Evolutionary conservation across 2,797 vertebrate species (phyloP).

Genomic region (Hoplostethus atlanticus): DNA sequence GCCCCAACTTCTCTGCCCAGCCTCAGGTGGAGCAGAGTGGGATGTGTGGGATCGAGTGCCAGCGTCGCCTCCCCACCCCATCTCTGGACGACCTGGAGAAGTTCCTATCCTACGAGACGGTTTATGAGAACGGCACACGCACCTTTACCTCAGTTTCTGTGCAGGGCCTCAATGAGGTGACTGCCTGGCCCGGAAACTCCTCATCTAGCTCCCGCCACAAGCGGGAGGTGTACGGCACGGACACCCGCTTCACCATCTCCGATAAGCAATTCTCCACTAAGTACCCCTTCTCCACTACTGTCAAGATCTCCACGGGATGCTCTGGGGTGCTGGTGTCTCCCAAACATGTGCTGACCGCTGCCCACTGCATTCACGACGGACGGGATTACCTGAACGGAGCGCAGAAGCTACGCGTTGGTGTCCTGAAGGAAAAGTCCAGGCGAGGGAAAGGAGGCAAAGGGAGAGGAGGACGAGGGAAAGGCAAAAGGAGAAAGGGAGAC

Average conservation of each 20-base stretch:
- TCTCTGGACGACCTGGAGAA: conserved; percentile 89
- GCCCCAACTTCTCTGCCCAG: conserved; percentile 89
- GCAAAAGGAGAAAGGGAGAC: conserved; percentile 74
- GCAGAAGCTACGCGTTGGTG: conserved; percentile 91
- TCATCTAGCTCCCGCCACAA: conserved; percentile 80
- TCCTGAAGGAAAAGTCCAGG: conserved; percentile 90
- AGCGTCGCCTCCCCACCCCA: conserved; percentile 85
- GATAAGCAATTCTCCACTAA: conserved; percentile 92
- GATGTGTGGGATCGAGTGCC: conserved; percentile 95
- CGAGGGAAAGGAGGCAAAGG: conserved; percentile 76
- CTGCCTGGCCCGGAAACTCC: conserved; percentile 50
- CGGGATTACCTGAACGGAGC: conserved; percentile 91
- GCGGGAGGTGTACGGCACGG: conserved; percentile 93
- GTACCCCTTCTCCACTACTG: conserved; percentile 94
- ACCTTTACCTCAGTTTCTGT: conserved; percentile 88
- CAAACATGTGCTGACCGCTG: conserved; percentile 94
- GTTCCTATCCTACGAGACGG: conserved; percentile 93
- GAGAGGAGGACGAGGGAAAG: conserved; percentile 78
- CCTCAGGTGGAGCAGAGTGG: conserved; percentile 80
- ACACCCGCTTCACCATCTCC: conserved; percentile 95
- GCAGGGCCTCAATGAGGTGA: conserved; percentile 68
- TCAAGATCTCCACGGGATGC: conserved; percentile 97
- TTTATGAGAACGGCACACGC: conserved; percentile 94
- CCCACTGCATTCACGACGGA: conserved; percentile 95
- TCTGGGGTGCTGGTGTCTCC: conserved; percentile 94